A percentile compares a stretch with the other conserved stretches of the same genome.
Conservation (phyloP, 2,113 vertebrate species). For the Oreochromis spilurus region DNA sequence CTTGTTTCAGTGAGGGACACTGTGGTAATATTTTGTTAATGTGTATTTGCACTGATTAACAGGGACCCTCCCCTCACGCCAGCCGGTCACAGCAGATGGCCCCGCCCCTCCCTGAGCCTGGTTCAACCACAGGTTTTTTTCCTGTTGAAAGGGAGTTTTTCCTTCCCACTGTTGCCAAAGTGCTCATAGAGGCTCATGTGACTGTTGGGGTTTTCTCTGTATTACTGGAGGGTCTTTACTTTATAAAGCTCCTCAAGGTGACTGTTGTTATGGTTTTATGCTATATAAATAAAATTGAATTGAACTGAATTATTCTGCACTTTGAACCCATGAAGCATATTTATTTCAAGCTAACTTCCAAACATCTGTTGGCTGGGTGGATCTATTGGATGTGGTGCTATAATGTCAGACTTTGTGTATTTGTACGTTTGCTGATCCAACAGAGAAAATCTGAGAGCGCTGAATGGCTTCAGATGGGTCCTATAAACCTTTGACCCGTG, state of each 20-base stretch:
- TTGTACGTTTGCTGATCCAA: not conserved
- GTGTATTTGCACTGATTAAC: not conserved
- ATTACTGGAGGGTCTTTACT: rapidly evolving
- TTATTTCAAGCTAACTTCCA: not conserved
- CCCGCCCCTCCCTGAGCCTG: not conserved
- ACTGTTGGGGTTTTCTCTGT: rapidly evolving
- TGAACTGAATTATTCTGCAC: not conserved
- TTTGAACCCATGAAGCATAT: not conserved
- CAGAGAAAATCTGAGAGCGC: not conserved
- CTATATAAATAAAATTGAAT: not conserved
- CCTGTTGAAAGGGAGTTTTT: not conserved
- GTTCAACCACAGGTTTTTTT: not conserved
- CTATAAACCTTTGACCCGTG: not conserved
- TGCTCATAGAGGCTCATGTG: rapidly evolving
- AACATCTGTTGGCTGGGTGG: not conserved
- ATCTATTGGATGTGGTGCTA: not conserved
- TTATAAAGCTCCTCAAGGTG: not conserved
- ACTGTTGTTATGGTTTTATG: not conserved
- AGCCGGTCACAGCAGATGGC: not conserved
- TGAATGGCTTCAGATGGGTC: not conserved
- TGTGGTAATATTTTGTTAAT: not conserved
- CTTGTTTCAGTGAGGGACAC: not conserved
- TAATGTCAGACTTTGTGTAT: not conserved
- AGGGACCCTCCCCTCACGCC: not conserved
- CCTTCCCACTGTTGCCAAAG: not conserved